Base-by-base conservation (phyloP, 2,113 vertebrate genomes). In the Salvator merianae region DNA sequence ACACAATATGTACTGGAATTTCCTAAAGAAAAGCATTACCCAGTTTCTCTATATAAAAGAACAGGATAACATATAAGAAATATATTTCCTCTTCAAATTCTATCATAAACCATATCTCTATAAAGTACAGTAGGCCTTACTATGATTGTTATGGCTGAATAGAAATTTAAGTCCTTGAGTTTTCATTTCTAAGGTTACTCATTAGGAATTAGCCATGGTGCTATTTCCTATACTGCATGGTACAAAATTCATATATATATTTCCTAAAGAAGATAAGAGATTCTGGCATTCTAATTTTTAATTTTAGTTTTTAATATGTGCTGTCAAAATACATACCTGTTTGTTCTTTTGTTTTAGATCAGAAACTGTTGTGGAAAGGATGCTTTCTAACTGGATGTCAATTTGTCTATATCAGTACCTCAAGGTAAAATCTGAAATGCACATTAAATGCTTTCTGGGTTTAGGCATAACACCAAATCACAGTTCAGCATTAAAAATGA, bases 321-420 rank as follows among this genome's bases (percentile, higher is more conserved):
- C 76, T 16, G 18, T 20, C 18, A 59, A 59, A 59, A 59, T 5
- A 59, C 16, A 86, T 55, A 87, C 74, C 73, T 80, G n/a, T 62
- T 34, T 87, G 43, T 87, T 83, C 38, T 71, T 0, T 59, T 63
- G 28, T 87, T 94, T 80, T 90, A 99, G 99, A 94, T 99, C 98
- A 9, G 98, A 99, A 96, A 99, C 98, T 0, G 99, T 99, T 90
- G 99, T 99, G 90, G 99, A 99, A 92, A 97, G 98, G 92, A 99
- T 99, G 99, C 97, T 99, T 82, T 99, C 98, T 92, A 99, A 99
- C 68, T 99, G 99, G 99, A 99, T 99, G 98, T 99, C 98, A 84
- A 99, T 99, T 94, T 99, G 99, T 93, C 95, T 99, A 55, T 99
- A 99, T 92, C 98, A 99, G 95, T 98, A 98, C 90, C 97, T 99